These are phyloP conservation scores for Coreoperca whiteheadi DNA, from an alignment of 2,113 vertebrate genomes.

Conservation along the genomic window DNA sequence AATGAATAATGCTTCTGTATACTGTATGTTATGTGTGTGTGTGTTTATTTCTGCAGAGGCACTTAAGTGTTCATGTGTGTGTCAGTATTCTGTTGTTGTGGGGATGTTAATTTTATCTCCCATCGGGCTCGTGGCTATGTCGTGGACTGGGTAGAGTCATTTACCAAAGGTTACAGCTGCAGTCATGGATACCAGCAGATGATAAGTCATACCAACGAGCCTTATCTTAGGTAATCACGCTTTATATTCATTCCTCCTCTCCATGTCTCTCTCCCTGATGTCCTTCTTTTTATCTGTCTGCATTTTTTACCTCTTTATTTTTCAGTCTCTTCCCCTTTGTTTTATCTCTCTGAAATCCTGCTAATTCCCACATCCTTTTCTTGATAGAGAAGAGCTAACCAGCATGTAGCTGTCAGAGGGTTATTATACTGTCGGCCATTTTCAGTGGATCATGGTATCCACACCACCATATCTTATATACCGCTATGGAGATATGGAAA, in stretches of 20 bases:
- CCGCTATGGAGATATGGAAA: constrained; percentile 58
- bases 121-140: constrained; percentile 58
- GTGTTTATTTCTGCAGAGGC: constrained; percentile 14
- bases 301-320: constrained; percentile 35
- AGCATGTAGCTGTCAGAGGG: constrained; percentile 47
- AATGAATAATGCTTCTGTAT: constrained; percentile 3
- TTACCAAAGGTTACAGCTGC: constrained; percentile 76
- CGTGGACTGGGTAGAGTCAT: constrained; percentile 76
- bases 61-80: constrained; percentile 31
- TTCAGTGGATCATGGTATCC: constrained; percentile 47
- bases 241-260: constrained; percentile 47
- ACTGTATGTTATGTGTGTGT: constrained; percentile 15
- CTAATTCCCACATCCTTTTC: constrained; percentile 31
- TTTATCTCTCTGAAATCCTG: constrained; percentile 37
- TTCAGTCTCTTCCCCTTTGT: constrained; percentile 17
- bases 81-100: constrained; percentile 40
- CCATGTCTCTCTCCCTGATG: constrained; percentile 20
- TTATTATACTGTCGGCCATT: constrained; percentile 45
- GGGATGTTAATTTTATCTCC: constrained; percentile 76
- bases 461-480: constrained; percentile 43
- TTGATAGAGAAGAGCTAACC: constrained; percentile 47
- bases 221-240: constrained; percentile 48
- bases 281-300: constrained; percentile 20
- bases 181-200: constrained; percentile 68
- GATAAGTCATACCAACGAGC: constrained; percentile 76